Evolutionary conservation across 1,140 invertebrate species (phyloP), one percentile per base, ranked within the genome.

Genomic region (Drosophila nigromelanica): DNA sequence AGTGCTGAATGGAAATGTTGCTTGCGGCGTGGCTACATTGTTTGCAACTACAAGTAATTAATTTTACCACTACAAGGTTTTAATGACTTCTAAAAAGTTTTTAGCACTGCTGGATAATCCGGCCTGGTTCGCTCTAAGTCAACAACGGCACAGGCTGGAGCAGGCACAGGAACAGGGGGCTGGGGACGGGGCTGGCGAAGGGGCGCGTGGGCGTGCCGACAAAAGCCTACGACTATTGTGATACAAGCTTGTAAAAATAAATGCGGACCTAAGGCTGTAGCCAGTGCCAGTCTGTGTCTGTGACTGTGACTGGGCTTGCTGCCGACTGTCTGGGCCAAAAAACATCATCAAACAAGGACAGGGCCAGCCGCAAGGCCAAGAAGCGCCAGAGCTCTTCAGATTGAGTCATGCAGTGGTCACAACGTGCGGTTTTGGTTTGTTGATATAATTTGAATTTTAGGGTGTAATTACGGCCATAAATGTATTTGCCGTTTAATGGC

Each of bases 11-110:
- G 85, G 76, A 80, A 89, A 89, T 76, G 80, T 80, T 89, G 85
- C 85, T 89, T 85, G 89, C 80, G 83, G 89, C 89, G 76, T 78
- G 73, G 89, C 78, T 80, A 91, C 85, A 91, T 90, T 91, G 89
- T 89, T 89, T 86, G 78, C 85, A 91, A 91, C 89, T 91, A 91
- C 89, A 91, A 91, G 89, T 91, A 91, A 91, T 91, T 91, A 91
- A 91, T 91, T 91, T 91, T 89, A 91, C 89, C 89, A 91, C 89
- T 91, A 91, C 89, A 91, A 91, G 89, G 80, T 78, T 91, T 91
- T 91, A 91, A 91, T 91, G 89, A 91, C 89, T 91, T 82, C 85
- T 90, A 89, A 86, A 86, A 90, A 90, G 74, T 89, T 89, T 90
- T 89, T 85, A 90, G 80, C 85, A 81, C 82, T 90, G 78, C 73